phyloP scores from a whole-genome alignment of 2,888 invertebrate species.

The Philereme transversata region DNA sequence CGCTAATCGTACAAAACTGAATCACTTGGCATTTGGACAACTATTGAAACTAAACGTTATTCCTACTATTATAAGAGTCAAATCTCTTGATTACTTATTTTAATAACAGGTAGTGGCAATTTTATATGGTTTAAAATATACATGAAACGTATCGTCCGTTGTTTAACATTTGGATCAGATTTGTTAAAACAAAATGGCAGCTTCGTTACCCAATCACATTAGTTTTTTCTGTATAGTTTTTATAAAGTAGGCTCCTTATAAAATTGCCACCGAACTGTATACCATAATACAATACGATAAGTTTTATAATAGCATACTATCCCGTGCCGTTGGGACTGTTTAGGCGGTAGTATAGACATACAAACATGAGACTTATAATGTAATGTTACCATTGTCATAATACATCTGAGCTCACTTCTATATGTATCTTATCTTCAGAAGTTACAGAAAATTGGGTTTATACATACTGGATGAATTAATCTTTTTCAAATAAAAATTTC shows the following conservation, averaged over 20 bases:
- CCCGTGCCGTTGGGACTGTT: conserved; percentile 34
- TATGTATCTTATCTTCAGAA: neutral
- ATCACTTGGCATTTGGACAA: conserved; percentile 38
- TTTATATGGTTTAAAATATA: conserved; percentile 8
- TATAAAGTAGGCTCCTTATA: neutral
- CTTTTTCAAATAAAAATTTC: too few species aligned
- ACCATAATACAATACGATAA: conserved; percentile 18
- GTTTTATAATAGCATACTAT: conserved; percentile 26
- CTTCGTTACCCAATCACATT: neutral
- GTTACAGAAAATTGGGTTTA: neutral
- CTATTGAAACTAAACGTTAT: conserved; percentile 28
- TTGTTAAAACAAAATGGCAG: conserved; percentile 8
- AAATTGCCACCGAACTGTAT: conserved; percentile 29
- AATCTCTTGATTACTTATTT: conserved; percentile 21
- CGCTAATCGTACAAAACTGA: conserved; percentile 56
- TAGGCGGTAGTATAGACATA: conserved; percentile 37
- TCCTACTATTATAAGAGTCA: conserved; percentile 24
- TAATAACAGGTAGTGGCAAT: conserved; percentile 26
- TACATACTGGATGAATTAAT: too few species aligned
- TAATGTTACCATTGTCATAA: conserved; percentile 36
- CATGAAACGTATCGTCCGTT: neutral
- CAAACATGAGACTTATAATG: conserved; percentile 34
- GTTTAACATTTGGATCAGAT: neutral
- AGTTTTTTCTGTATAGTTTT: neutral
- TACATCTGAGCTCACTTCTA: conserved; percentile 31